Evolutionary conservation across 2,113 vertebrate genomes (phyloP), one percentile per base, ranked within the genome.

Genomic region (Anolis sagrei): DNA sequence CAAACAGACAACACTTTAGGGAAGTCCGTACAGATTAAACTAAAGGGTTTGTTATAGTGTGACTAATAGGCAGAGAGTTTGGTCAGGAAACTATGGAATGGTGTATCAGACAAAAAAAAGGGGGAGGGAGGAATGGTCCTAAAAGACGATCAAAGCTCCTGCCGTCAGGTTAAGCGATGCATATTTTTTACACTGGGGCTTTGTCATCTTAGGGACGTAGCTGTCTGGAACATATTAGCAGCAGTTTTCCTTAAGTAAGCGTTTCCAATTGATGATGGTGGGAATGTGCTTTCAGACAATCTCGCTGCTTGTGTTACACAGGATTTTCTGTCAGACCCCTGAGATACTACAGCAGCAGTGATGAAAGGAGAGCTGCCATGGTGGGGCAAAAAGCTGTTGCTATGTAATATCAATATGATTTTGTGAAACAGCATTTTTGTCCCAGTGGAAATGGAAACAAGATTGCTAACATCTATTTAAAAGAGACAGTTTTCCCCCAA

Each of bases 1-100:
- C 90, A 92, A 96, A 87, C 77, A 89, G 88, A 77, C 7, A 3
- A 0, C 87, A 82, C 95, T 90, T 83, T 85, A 80, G 90, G 86
- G 84, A 85, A 90, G 89, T 51, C 84, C 84, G 82, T 92, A 89
- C 70, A 86, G 81, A 70, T 66, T 89, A 75, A 89, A 39, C 61
- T 2, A 4, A 73, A 72, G 92, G 92, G 90, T 95, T 96, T 94
- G 96, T 92, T 89, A 87, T 76, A 51, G 89, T 76, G 92, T 88
- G 94, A 90, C 1, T 39, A 87, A 93, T 23, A 91, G 93, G 87
- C 58, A 81, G 69, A 70, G 62, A 89, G 23, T 21, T 62, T 68
- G 86, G 89, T 89, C 78, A 78, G 92, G 88, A 95, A 90, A 27
- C 82, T 79, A 48, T 73, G 79, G 73, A 4, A 5, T 84, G 90